These are phyloP conservation scores for Butorides virescens DNA, from an alignment of 2,113 vertebrate genomes.

Conservation along the genomic window DNA sequence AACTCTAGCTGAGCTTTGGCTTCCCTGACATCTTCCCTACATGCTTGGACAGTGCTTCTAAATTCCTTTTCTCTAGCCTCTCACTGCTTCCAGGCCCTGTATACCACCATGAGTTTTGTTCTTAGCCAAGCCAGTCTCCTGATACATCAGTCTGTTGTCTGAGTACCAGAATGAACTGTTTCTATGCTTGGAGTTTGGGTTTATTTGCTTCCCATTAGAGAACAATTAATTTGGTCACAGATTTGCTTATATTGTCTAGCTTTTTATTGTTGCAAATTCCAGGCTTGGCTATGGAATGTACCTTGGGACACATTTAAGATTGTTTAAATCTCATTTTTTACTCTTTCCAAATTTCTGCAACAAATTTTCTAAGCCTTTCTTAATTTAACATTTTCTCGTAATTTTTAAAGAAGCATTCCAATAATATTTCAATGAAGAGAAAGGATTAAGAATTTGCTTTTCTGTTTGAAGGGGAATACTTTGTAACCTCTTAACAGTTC, in stretches of 20 bases:
- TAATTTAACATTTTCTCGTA: background rate
- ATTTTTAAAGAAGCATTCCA: background rate
- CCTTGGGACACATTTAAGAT: background rate
- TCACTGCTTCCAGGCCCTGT: too few relatives aligned
- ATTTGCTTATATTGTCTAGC: background rate
- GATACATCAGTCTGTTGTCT: background rate
- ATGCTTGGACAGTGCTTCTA: background rate
- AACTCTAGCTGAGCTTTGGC: background rate
- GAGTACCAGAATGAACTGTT: background rate
- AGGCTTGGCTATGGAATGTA: background rate
- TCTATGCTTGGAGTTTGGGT: background rate
- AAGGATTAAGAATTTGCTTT: background rate
- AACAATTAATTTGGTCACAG: background rate
- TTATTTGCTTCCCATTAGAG: background rate
- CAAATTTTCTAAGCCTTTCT: background rate
- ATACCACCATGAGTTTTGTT: background rate
- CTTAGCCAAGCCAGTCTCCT: background rate
- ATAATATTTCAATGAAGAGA: background rate
- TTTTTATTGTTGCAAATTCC: background rate
- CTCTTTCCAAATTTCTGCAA: background rate
- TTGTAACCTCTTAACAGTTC: background rate
- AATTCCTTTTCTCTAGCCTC: background rate
- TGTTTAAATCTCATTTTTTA: background rate
- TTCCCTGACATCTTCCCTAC: background rate
- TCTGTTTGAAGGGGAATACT: background rate